phyloP scores from a whole-genome alignment of 2,113 vertebrate genomes.

The Neodon shergylaensis region DNA sequence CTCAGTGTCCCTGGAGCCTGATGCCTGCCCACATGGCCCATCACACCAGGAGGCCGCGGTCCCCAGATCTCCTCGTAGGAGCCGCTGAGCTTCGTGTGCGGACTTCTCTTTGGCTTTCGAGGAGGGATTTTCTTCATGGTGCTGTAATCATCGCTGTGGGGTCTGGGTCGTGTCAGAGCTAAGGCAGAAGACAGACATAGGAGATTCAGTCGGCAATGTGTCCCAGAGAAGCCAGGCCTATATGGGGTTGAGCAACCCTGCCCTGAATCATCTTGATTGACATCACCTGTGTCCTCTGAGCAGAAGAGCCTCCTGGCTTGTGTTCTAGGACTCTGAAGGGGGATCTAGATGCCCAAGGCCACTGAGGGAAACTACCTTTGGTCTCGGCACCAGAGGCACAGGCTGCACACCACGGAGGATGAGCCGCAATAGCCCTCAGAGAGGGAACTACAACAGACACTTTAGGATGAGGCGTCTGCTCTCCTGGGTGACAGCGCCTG shows the following conservation, averaged over 20 bases:
- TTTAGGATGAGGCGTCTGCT: background rate
- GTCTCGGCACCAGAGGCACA: background rate
- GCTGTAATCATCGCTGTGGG: constrained; percentile 98
- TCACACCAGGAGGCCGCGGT: constrained; percentile 87
- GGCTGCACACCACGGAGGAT: background rate
- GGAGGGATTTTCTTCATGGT: constrained; percentile 97
- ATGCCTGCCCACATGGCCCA: constrained; percentile 52
- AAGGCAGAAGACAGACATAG: constrained; percentile 17
- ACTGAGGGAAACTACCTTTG: background rate
- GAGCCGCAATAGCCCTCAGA: background rate
- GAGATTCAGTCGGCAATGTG: background rate
- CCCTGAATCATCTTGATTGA: too few relatives aligned
- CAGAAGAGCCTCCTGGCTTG: background rate
- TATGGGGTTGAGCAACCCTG: too few relatives aligned
- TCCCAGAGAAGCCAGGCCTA: too few relatives aligned
- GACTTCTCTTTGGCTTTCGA: constrained; percentile 96
- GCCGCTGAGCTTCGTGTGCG: constrained; percentile 95
- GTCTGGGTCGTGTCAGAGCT: constrained; percentile 93
- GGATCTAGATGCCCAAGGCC: accelerated
- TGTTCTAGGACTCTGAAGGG: background rate
- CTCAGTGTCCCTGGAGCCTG: constrained; percentile 60
- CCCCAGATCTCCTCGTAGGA: constrained; percentile 96
- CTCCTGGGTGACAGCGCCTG: background rate
- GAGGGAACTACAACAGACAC: too few relatives aligned
- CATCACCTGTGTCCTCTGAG: background rate